Evolutionary conservation across 1,140 invertebrate species (phyloP).

Genomic region (Chlorops oryzae): DNA sequence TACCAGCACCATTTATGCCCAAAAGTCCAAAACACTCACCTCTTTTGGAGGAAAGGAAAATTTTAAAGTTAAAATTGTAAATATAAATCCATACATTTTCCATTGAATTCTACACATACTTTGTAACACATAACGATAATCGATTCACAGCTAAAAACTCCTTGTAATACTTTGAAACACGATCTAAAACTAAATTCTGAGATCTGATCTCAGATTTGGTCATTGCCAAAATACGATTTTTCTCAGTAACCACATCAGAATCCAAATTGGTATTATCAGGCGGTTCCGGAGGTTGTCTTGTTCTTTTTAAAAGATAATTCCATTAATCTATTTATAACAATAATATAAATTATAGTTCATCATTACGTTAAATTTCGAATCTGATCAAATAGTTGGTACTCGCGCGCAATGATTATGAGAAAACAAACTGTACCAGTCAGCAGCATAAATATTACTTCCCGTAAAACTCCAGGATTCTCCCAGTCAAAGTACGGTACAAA

Average conservation of each 20-base stretch:
- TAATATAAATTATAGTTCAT: neutral
- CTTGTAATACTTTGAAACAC: neutral
- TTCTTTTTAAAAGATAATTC: neutral
- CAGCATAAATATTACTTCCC: neutral
- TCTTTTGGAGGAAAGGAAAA: constrained; percentile 57
- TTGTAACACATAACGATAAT: too few relatives aligned
- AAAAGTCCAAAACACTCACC: constrained; percentile 78
- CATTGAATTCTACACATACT: too few relatives aligned
- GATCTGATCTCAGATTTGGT: neutral
- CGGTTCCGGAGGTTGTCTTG: too few relatives aligned
- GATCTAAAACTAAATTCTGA: neutral
- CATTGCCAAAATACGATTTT: neutral
- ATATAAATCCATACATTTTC: neutral
- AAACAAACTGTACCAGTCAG: neutral
- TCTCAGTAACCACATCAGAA: neutral
- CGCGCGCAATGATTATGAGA: neutral
- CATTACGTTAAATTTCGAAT: neutral
- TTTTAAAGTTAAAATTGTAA: constrained; percentile 10
- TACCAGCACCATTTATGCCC: constrained; percentile 76
- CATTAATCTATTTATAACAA: neutral
- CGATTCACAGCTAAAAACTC: neutral
- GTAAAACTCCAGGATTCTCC: neutral
- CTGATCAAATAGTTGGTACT: neutral
- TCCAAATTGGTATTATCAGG: neutral
- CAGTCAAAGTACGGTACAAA: neutral